phyloP scores from a whole-genome alignment of 1,140 invertebrate genomes.

The Bombus soroeensis region DNA sequence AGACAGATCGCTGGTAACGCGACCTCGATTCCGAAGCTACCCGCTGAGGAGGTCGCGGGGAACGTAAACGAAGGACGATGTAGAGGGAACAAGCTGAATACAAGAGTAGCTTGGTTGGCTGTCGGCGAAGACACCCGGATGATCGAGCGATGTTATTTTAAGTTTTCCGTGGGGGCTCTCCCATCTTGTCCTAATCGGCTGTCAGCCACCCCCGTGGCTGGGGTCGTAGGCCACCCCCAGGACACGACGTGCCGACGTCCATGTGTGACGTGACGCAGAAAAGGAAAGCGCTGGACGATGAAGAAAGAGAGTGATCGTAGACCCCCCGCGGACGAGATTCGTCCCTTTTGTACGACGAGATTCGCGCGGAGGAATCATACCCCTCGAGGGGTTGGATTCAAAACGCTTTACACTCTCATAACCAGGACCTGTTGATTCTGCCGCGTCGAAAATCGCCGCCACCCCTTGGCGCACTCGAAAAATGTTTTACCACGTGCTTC shows the following conservation, averaged over 20 bases:
- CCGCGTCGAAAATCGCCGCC: slow-evolving; percentile 51
- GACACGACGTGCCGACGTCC: slow-evolving; percentile 54
- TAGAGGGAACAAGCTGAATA: slow-evolving; percentile 53
- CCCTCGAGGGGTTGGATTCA: slow-evolving; percentile 80
- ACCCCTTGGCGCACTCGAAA: slow-evolving; percentile 19
- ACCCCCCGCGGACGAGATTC: slow-evolving; percentile 71
- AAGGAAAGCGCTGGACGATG: background rate
- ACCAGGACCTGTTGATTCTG: slow-evolving; percentile 81
- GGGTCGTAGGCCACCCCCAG: slow-evolving; percentile 49
- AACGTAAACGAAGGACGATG: slow-evolving; percentile 14
- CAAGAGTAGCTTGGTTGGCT: slow-evolving; percentile 67
- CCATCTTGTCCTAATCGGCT: slow-evolving; percentile 81
- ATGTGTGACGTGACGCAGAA: slow-evolving; percentile 22
- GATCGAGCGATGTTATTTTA: slow-evolving; percentile 83
- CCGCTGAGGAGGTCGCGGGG: slow-evolving; percentile 39
- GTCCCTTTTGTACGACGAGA: slow-evolving; percentile 73
- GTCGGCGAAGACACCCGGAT: slow-evolving; percentile 78
- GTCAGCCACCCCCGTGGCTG: slow-evolving; percentile 71
- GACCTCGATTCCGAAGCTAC: slow-evolving; percentile 27
- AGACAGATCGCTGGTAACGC: slow-evolving; percentile 9
- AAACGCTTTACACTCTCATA: slow-evolving; percentile 82
- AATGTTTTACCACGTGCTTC: slow-evolving; percentile 19
- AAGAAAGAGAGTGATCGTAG: slow-evolving; percentile 3
- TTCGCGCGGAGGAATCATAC: slow-evolving; percentile 77
- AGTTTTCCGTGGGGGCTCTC: slow-evolving; percentile 81